Conservation (phyloP, 2,888 invertebrate genomes). For the Barypeithes pellucidus region DNA sequence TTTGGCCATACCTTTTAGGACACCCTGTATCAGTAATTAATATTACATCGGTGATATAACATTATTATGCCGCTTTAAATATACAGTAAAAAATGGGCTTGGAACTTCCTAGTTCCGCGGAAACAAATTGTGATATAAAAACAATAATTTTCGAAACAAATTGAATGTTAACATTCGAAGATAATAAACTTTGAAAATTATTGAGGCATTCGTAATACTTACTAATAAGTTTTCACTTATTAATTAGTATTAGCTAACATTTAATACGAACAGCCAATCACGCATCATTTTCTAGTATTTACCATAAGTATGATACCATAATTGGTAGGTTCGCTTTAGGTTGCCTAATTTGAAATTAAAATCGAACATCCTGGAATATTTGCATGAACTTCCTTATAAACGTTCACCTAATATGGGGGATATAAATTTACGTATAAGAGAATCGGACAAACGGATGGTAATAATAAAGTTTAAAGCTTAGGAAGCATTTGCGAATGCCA, state of each 20-base stretch:
- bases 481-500: too few species aligned
- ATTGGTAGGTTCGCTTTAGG: conserved; percentile 21
- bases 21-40: too few species aligned
- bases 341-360: conserved; percentile 32
- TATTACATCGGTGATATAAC: too few species aligned
- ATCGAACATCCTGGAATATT: conserved; percentile 30
- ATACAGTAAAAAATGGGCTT: too few species aligned
- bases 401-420: conserved; percentile 3
- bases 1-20: too few species aligned
- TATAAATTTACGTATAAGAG: conserved; percentile 1
- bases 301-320: conserved; percentile 14
- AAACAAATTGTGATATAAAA: too few species aligned
- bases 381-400: conserved; percentile 30
- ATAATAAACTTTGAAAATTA: neutral
- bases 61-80: too few species aligned
- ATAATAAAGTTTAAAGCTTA: too few species aligned
- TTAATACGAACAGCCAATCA: neutral
- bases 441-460: too few species aligned
- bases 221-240: conserved; percentile 4
- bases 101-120: too few species aligned
- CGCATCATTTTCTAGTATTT: neutral
- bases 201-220: neutral
- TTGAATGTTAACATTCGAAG: too few species aligned
- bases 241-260: conserved; percentile 13
- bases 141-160: too few species aligned